Base-by-base conservation (phyloP, 2,888 invertebrate genomes). In the Epistrophella euchroma region DNA sequence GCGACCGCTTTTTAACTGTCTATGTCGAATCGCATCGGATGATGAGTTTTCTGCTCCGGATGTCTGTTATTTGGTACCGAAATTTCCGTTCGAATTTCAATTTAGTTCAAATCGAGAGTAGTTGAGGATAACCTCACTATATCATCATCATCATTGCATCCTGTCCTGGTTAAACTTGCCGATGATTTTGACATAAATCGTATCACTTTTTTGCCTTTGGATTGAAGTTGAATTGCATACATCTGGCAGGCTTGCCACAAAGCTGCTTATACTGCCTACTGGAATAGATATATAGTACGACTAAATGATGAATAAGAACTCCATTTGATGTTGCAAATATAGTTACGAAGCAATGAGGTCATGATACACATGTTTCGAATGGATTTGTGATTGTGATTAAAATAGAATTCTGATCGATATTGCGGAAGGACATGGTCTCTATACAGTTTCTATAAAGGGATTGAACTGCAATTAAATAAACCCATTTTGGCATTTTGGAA, bases 1-100 rank as follows among this genome's bases (percentile, higher is more conserved):
- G 28, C 40, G 37, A 58, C 40, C 52, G 25, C 37, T 28, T 17
- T 60, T 45, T 17, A 35, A 19, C 19, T 17, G 32, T 35, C 9
- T 11, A 3, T 83, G 37, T 64, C 68, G 73, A 73, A 15, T 43
- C 62, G 32, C 0, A 32, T 32, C 70, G 68, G 75, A 80, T 85
- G 85, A 85, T 85, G 85, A 85, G 81, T 84, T 84, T 47, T 85
- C 66, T 78, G 70, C 58, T 64, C 56, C 50, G 80, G 84, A 79
- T 75, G 71, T 79, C 80, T 66, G 80, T 58, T 75, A 72, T 75
- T 80, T 84, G 58, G 71, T 58, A 6, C 52, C 43, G 32, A 82
- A 81, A 74, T 78, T 66, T 71, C 82, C 47, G 73, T 64, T 71
- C 70, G 62, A 58, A 78, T 82, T 82, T 74, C 73, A 82, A 86